Conservation (phyloP, 2,113 vertebrate species). For the Oncorhynchus nerka region DNA sequence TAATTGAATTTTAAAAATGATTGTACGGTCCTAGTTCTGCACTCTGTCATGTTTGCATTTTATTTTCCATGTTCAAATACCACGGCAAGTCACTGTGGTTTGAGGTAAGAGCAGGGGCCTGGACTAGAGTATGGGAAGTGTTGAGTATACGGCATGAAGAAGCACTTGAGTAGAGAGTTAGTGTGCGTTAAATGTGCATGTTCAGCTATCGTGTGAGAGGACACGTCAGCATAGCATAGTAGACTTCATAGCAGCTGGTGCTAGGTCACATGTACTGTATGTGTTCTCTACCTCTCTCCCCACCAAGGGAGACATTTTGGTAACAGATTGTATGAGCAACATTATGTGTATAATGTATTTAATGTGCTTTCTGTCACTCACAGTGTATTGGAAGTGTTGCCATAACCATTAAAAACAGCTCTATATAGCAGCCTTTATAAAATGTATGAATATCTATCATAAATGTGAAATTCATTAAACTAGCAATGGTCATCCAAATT, state of each 20-base stretch:
- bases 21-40: too few species aligned
- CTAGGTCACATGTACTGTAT: constrained; percentile 12
- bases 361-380: not conserved
- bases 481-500: too few species aligned
- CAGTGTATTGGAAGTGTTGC: not conserved
- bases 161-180: not conserved
- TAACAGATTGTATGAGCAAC: constrained; percentile 24
- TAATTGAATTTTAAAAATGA: too few species aligned
- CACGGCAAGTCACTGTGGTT: too few species aligned
- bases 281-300: constrained; percentile 25
- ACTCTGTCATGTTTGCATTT: too few species aligned
- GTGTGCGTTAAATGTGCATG: not conserved
- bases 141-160: too few species aligned
- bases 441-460: not conserved
- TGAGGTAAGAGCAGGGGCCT: too few species aligned
- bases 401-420: not conserved
- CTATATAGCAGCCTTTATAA: not conserved
- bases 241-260: not conserved
- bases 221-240: not conserved
- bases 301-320: constrained; percentile 14
- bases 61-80: too few species aligned
- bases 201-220: not conserved
- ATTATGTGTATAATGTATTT: constrained; percentile 3
- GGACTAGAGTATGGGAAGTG: too few species aligned
- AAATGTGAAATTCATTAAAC: not conserved